Conservation (phyloP, 2,888 invertebrate species). For the Lasioglossum morio region DNA sequence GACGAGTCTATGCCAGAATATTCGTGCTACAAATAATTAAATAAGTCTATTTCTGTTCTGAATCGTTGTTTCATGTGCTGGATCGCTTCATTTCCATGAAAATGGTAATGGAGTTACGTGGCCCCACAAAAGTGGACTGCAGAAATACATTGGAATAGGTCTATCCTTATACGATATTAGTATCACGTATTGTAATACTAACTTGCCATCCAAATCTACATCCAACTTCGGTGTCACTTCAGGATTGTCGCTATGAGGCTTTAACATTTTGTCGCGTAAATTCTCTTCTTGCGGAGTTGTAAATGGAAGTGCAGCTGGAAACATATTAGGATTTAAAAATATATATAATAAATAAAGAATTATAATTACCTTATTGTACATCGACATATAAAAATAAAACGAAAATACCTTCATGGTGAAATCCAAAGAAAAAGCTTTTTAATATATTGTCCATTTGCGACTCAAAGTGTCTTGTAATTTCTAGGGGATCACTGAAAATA, state of each 20-base stretch:
- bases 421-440: conserved; percentile 84
- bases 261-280: conserved; percentile 86
- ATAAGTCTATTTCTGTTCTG: no score
- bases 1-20: no score
- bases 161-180: no score
- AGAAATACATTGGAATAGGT: no score
- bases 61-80: no score
- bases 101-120: no score
- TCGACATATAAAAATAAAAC: neutral
- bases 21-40: no score
- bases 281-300: conserved; percentile 40
- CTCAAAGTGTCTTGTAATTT: conserved; percentile 88
- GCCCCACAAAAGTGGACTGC: no score
- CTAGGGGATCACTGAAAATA: conserved; percentile 87
- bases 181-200: conserved; percentile 65
- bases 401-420: conserved; percentile 45
- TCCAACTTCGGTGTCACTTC: conserved; percentile 81
- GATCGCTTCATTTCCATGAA: no score
- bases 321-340: conserved; percentile 41
- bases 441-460: conserved; percentile 87
- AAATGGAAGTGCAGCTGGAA: conserved; percentile 36
- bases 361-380: neutral
- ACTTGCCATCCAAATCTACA: conserved; percentile 87
- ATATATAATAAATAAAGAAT: conserved; percentile 25
- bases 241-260: conserved; percentile 84